phyloP scores from a whole-genome alignment of 2,888 invertebrate species.

The Meteorus colon region DNA sequence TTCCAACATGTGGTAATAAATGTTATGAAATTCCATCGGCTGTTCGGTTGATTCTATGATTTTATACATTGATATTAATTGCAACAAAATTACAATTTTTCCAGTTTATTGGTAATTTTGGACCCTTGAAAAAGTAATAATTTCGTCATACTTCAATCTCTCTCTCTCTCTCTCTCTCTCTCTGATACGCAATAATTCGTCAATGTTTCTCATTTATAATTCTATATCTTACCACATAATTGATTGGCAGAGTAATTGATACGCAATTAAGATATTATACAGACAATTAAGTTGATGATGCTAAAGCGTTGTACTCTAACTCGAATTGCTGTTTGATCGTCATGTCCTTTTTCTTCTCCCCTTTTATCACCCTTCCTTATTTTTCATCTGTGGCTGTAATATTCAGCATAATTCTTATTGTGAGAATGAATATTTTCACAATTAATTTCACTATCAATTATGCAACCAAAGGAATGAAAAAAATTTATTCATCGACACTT shows the following conservation, averaged over 20 bases:
- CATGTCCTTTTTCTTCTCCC: not conserved
- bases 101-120: not conserved
- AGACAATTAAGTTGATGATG: constrained; percentile 2
- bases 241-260: not conserved
- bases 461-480: too few relatives aligned
- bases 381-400: not conserved
- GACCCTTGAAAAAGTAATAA: not conserved
- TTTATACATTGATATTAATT: not conserved
- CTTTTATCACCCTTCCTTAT: not conserved
- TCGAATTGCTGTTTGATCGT: not conserved
- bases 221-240: not conserved
- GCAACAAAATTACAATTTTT: not conserved
- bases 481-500: not conserved
- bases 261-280: not conserved
- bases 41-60: not conserved
- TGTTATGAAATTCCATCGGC: not conserved
- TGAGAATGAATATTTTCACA: not conserved
- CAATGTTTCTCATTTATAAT: not conserved
- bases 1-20: not conserved
- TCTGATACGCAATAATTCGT: not conserved
- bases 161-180: not conserved
- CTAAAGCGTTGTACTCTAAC: not conserved
- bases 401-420: not conserved
- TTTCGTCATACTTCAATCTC: not conserved
- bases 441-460: too few relatives aligned